Percentiles rank a stretch among this genome's conserved stretches.
These are phyloP conservation scores for Stratiomys singularior DNA, from an alignment of 2,888 invertebrate genomes.

Conservation along the genomic window DNA sequence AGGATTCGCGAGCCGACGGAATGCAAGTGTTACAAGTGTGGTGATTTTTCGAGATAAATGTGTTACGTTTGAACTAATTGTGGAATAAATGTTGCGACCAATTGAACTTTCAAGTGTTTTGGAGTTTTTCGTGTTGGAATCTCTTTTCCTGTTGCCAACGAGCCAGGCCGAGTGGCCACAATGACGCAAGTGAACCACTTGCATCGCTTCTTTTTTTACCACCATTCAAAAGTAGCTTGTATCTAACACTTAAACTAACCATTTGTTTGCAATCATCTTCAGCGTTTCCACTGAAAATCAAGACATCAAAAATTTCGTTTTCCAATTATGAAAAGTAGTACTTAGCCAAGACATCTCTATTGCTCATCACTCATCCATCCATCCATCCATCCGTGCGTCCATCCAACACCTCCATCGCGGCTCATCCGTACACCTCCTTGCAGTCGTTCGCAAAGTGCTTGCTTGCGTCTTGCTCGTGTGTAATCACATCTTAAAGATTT, in stretches of 20 bases:
- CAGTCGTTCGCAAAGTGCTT: not conserved
- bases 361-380: constrained; percentile 22
- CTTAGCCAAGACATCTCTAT: constrained; percentile 38
- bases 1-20: constrained; percentile 87
- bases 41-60: constrained; percentile 79
- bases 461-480: constrained; percentile 3
- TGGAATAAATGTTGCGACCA: constrained; percentile 21
- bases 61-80: not conserved
- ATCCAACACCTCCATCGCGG: not conserved
- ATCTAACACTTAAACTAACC: not conserved
- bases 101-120: not conserved
- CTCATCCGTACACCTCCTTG: not conserved
- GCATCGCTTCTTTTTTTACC: not conserved
- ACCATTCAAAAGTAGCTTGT: not conserved
- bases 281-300: not conserved
- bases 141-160: too few relatives aligned
- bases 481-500: constrained; percentile 40
- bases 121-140: too few relatives aligned
- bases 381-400: not conserved
- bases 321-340: constrained; percentile 22
- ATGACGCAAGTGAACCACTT: not conserved
- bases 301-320: constrained; percentile 27
- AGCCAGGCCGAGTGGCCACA: too few relatives aligned
- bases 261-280: constrained; percentile 35
- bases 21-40: constrained; percentile 91